Conservation (phyloP, 1,140 invertebrate genomes). For the Atopsyche davidsoni region DNA sequence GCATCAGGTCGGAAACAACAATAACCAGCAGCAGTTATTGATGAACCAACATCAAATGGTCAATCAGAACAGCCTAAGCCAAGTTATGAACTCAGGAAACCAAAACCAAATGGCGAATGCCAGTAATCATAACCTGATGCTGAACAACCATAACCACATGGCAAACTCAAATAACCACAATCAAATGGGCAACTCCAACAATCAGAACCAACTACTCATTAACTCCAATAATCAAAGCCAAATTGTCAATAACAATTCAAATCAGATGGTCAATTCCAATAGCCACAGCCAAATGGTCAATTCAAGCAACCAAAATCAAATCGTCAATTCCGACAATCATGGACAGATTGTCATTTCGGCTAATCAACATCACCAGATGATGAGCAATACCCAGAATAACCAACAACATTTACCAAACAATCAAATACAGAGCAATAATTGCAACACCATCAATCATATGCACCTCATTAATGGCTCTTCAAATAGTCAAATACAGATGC, state of each 20-base stretch:
- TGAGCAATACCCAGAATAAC: conserved; percentile 38
- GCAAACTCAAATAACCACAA: conserved; percentile 5
- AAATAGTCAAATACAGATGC: conserved; percentile 35
- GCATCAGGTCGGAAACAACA: conserved; percentile 15
- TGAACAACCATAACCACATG: not conserved
- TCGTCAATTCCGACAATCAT: not conserved
- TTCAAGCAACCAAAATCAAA: conserved; percentile 7
- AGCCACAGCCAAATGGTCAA: conserved; percentile 4
- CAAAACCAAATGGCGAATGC: not conserved
- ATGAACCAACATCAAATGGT: conserved; percentile 26
- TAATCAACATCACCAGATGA: conserved; percentile 41
- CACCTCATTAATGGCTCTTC: conserved; percentile 15
- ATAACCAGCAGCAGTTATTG: conserved; percentile 13
- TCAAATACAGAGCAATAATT: conserved; percentile 15
- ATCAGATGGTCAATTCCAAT: conserved; percentile 14
- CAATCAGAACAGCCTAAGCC: conserved; percentile 9
- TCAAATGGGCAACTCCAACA: conserved; percentile 12
- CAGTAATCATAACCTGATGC: conserved; percentile 6
- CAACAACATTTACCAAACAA: conserved; percentile 41
- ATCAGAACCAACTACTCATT: conserved; percentile 11
- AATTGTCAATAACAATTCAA: conserved; percentile 12
- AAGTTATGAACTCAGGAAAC: conserved; percentile 12
- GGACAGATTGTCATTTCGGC: conserved; percentile 26
- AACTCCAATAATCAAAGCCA: conserved; percentile 21
- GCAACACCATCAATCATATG: conserved; percentile 17